Percentiles rank a stretch among this genome's conserved stretches.
These are phyloP conservation scores for Phorcus lineatus DNA, from an alignment of 2,888 invertebrate genomes.

Conservation along the genomic window DNA sequence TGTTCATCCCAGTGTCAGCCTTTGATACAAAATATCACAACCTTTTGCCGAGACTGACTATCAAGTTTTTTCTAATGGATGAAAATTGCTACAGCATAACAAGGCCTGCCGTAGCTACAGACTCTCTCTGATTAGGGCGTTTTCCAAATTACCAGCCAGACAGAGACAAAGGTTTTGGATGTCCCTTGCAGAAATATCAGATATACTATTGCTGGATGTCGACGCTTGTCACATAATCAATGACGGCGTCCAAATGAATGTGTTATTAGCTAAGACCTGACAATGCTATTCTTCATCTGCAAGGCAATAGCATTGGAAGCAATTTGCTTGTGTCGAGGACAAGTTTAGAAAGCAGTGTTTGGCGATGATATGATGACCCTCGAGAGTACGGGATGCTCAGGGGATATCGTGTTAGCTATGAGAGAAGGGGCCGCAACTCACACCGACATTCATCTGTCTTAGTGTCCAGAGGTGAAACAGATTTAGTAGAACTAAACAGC, in stretches of 20 bases:
- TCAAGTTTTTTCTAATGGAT: no score
- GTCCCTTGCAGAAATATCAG: neutral
- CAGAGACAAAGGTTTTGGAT: neutral
- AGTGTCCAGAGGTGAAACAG: no score
- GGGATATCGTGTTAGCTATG: neutral
- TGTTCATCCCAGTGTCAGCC: no score
- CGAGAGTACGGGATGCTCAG: neutral
- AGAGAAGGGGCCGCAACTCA: no score
- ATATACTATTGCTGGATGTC: neutral
- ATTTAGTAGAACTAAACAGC: no score
- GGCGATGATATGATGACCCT: no score
- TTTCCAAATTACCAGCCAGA: neutral
- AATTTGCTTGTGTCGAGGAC: conserved; percentile 3
- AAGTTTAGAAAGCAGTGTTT: conserved; percentile 1
- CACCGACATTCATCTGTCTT: no score
- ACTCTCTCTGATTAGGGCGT: neutral
- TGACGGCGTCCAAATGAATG: conserved; percentile 11
- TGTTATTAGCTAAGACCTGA: conserved; percentile 18
- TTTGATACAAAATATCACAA: no score
- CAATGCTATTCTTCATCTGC: conserved; percentile 16
- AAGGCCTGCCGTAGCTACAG: neutral
- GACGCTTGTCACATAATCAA: conserved; percentile 10
- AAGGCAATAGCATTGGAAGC: conserved; percentile 3
- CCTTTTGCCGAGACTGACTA: no score
- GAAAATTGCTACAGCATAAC: no score